Evolutionary conservation across 1,140 invertebrate species (phyloP).

Genomic region (Nasonia vitripennis): DNA sequence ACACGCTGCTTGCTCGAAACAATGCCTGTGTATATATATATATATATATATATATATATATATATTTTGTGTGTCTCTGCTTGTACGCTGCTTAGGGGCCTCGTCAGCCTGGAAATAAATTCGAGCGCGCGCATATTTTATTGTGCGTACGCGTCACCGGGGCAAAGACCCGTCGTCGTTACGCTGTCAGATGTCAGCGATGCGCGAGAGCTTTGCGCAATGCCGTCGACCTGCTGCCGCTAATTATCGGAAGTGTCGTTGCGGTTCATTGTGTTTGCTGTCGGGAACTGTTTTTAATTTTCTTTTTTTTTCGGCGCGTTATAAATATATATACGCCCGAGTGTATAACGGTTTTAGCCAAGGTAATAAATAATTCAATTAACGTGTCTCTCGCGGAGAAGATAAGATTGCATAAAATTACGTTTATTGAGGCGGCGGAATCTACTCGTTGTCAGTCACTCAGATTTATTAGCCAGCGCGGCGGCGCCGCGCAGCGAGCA

Average conservation of each 20-base stretch:
- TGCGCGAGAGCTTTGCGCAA: constrained; percentile 33
- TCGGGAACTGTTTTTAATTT: not conserved
- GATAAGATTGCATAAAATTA: constrained; percentile 33
- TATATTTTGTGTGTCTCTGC: constrained; percentile 57
- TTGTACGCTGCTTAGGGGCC: constrained; percentile 40
- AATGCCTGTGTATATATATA: constrained; percentile 53
- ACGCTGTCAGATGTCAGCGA: constrained; percentile 45
- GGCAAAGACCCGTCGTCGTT: constrained; percentile 19
- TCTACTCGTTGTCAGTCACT: not conserved
- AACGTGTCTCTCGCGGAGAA: not conserved
- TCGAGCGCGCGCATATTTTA: constrained; percentile 40
- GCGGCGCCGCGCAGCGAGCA: not conserved
- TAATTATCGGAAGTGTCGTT: too few relatives aligned
- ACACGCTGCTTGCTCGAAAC: constrained; percentile 53
- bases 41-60: constrained; percentile 44
- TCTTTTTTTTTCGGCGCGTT: not conserved
- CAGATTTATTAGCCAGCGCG: constrained; percentile 26
- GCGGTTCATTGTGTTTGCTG: too few relatives aligned
- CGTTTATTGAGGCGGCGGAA: not conserved
- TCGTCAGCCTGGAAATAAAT: constrained; percentile 55
- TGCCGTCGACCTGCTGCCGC: not conserved
- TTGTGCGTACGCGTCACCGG: not conserved
- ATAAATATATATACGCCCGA: not conserved
- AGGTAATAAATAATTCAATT: constrained; percentile 7
- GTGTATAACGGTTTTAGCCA: not conserved